Evolutionary conservation across 2,797 vertebrate species (phyloP).

Genomic region (Sebastiscus albofasciatus): DNA sequence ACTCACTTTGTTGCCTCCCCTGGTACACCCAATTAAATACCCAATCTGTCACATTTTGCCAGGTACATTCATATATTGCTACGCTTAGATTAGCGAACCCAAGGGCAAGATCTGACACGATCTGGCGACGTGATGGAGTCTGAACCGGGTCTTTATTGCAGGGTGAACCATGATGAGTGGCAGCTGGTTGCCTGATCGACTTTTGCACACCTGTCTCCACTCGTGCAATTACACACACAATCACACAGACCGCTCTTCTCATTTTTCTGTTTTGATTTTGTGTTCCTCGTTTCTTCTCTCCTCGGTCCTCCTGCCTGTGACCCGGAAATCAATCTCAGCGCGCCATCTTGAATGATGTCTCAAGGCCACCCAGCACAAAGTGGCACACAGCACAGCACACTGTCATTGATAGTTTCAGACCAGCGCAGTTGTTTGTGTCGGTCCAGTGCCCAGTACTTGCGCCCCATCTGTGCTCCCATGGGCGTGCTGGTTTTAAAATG

Average conservation of each 20-base stretch:
- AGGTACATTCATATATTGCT: not conserved
- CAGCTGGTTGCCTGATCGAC: not conserved
- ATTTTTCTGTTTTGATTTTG: not conserved
- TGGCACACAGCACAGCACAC: too few relatives aligned
- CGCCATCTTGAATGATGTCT: too few relatives aligned
- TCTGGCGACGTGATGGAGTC: not conserved
- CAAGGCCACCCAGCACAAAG: too few relatives aligned
- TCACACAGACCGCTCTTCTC: not conserved
- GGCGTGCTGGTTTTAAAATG: too few relatives aligned
- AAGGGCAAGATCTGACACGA: not conserved
- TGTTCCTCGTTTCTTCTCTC: not conserved
- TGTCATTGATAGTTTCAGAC: too few relatives aligned
- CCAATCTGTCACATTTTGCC: not conserved
- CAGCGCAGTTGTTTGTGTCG: too few relatives aligned
- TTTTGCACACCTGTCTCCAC: not conserved
- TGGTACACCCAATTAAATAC: slow-evolving; percentile 3
- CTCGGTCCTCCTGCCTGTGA: not conserved
- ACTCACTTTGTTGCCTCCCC: not conserved
- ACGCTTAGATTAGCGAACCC: not conserved
- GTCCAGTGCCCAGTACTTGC: too few relatives aligned
- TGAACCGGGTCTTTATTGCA: not conserved
- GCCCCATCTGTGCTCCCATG: too few relatives aligned
- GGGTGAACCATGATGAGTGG: not conserved
- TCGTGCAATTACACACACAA: not conserved
- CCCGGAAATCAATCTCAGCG: too few relatives aligned